Evolutionary conservation across 2,888 invertebrate genomes (phyloP).

Genomic region (Dryocosmus kuriphilus): DNA sequence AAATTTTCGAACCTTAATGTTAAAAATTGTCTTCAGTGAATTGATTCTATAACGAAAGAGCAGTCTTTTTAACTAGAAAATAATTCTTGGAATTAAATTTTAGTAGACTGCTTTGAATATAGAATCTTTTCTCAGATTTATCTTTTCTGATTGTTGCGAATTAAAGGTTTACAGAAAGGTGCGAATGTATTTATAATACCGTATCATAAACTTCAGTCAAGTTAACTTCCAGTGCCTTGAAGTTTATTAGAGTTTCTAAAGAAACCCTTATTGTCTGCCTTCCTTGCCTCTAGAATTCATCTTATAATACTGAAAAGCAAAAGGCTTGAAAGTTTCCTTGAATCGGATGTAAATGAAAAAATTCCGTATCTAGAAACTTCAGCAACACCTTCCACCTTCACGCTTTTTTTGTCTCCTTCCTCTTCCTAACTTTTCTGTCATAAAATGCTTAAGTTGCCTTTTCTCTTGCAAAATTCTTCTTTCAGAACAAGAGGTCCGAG

Average conservation of each 20-base stretch:
- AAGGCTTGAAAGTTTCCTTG: constrained; percentile 5
- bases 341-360: constrained; percentile 34
- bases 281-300: constrained; percentile 11
- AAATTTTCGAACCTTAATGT: too few relatives aligned
- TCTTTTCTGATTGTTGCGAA: not conserved
- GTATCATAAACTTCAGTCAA: constrained; percentile 24
- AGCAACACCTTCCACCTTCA: not conserved
- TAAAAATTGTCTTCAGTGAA: too few relatives aligned
- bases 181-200: constrained; percentile 13
- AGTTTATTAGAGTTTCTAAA: constrained; percentile 25
- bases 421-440: not conserved
- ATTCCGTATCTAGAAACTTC: constrained; percentile 24
- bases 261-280: constrained; percentile 1
- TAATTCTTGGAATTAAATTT: too few relatives aligned
- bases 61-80: too few relatives aligned
- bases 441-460: not conserved
- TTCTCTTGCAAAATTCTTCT: not conserved
- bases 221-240: not conserved
- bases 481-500: not conserved
- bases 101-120: too few relatives aligned
- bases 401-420: not conserved
- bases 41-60: too few relatives aligned
- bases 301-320: constrained; percentile 12
- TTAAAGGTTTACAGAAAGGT: not conserved
- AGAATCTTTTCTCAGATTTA: too few relatives aligned